A percentile compares a stretch with the other conserved stretches of the same genome.
phyloP scores from a whole-genome alignment of 2,797 vertebrate species.

The Siniperca obscura region DNA sequence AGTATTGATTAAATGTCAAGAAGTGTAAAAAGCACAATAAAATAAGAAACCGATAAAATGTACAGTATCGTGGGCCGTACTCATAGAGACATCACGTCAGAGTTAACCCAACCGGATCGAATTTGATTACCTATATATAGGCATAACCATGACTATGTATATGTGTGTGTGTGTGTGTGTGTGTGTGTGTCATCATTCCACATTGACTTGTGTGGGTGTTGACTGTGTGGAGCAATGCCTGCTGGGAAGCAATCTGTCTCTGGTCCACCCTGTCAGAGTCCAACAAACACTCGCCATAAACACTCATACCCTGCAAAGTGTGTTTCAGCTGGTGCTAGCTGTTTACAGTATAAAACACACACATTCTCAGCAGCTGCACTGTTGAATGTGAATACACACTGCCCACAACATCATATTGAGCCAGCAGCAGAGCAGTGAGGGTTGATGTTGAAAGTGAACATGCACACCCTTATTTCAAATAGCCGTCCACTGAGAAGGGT shows the following conservation, averaged over 20 bases:
- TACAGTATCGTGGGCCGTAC: background rate
- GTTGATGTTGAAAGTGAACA: constrained; percentile 42
- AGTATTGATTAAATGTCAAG: background rate
- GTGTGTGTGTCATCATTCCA: constrained; percentile 23
- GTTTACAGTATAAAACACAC: constrained; percentile 6
- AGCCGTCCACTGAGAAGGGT: constrained; percentile 8
- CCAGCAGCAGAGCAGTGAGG: constrained; percentile 14
- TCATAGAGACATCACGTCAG: background rate
- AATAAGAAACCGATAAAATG: background rate
- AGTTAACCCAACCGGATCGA: too few relatives aligned
- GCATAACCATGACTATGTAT: constrained; percentile 8
- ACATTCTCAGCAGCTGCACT: background rate
- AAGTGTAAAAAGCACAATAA: background rate
- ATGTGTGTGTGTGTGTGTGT: constrained; percentile 25
- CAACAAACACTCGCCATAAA: constrained; percentile 53
- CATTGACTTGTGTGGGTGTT: constrained; percentile 34
- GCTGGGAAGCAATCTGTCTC: constrained; percentile 71
- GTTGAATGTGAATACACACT: constrained; percentile 15
- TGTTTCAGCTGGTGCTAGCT: background rate
- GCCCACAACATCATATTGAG: background rate
- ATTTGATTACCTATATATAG: background rate
- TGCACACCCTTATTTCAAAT: constrained; percentile 28
- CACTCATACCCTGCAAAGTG: background rate
- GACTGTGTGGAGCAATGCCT: constrained; percentile 47
- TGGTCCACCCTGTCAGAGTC: constrained; percentile 64